A percentile compares a stretch with the other conserved stretches of the same genome.
phyloP scores from a whole-genome alignment of 2,888 invertebrate species.

The Ectemnius lituratus region DNA sequence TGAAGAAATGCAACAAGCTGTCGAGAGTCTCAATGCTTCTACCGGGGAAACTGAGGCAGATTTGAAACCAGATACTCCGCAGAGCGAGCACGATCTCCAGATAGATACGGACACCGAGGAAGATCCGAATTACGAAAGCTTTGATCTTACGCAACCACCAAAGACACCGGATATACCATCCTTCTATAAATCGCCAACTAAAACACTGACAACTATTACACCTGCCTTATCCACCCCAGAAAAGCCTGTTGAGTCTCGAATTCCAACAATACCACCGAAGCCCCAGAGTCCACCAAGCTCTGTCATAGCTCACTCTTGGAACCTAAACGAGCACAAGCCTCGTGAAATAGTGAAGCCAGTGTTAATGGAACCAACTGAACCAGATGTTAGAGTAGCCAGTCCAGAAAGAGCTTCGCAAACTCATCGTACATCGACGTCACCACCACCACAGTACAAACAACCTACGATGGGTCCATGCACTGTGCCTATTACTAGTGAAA shows the following conservation, averaged over 20 bases:
- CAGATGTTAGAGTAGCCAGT: slow-evolving; percentile 55
- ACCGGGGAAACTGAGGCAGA: slow-evolving; percentile 77
- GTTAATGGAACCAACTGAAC: slow-evolving; percentile 61
- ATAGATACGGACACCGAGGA: slow-evolving; percentile 94
- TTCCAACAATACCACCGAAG: slow-evolving; percentile 51
- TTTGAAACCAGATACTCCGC: slow-evolving; percentile 90
- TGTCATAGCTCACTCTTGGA: slow-evolving; percentile 82
- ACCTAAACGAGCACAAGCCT: slow-evolving; percentile 79
- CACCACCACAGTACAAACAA: slow-evolving; percentile 65
- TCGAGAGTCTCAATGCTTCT: slow-evolving; percentile 86
- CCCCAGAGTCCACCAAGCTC: slow-evolving; percentile 74
- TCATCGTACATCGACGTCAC: slow-evolving; percentile 47
- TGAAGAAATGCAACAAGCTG: slow-evolving; percentile 91
- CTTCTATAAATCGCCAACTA: slow-evolving; percentile 78
- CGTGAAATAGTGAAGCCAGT: slow-evolving; percentile 71
- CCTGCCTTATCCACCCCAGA: slow-evolving; percentile 50
- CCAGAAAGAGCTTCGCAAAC: slow-evolving; percentile 58
- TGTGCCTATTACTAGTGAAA: slow-evolving; percentile 65
- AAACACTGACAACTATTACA: slow-evolving; percentile 56
- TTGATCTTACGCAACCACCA: slow-evolving; percentile 79
- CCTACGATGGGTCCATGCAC: slow-evolving; percentile 61
- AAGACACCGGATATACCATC: slow-evolving; percentile 81
- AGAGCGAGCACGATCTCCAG: slow-evolving; percentile 89
- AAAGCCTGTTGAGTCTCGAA: slow-evolving; percentile 58
- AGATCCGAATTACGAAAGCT: slow-evolving; percentile 78